phyloP scores from a whole-genome alignment of 2,113 vertebrate genomes.

The Parotia lawesii region DNA sequence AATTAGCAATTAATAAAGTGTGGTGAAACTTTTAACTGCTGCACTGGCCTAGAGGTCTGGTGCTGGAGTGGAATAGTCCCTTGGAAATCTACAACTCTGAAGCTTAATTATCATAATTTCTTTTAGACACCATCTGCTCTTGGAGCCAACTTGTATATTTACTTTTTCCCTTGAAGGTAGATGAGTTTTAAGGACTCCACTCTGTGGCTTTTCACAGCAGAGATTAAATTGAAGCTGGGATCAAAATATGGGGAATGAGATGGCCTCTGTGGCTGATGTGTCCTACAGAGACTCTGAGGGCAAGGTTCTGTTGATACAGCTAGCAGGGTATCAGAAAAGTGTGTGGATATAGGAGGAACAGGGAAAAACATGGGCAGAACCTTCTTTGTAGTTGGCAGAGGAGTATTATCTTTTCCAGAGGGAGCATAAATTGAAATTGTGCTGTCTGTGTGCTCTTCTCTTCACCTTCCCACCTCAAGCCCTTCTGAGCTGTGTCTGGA shows the following conservation, averaged over 20 bases:
- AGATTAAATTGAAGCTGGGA: background rate
- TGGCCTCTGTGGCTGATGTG: background rate
- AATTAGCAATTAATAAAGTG: conserved; percentile 54
- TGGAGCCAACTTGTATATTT: background rate
- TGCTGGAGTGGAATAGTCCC: conserved; percentile 37
- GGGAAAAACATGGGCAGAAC: background rate
- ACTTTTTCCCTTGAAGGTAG: background rate
- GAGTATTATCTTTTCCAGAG: background rate
- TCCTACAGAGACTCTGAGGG: background rate
- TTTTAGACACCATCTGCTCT: conserved; percentile 60
- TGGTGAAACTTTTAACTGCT: background rate
- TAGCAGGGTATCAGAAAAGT: background rate
- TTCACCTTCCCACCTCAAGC: background rate
- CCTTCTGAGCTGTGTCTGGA: background rate
- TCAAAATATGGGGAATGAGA: background rate
- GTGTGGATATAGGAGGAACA: rapidly evolving
- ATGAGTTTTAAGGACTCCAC: background rate
- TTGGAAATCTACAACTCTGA: conserved; percentile 37
- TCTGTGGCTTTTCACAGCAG: background rate
- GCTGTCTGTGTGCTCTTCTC: background rate
- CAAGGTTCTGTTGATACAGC: background rate
- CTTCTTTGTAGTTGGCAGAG: background rate
- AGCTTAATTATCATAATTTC: conserved; percentile 60
- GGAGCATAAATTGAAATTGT: background rate
- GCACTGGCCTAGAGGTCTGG: conserved; percentile 39